These are phyloP conservation scores for Halotydeus destructor DNA, from an alignment of 1,140 invertebrate genomes.

Conservation along the genomic window DNA sequence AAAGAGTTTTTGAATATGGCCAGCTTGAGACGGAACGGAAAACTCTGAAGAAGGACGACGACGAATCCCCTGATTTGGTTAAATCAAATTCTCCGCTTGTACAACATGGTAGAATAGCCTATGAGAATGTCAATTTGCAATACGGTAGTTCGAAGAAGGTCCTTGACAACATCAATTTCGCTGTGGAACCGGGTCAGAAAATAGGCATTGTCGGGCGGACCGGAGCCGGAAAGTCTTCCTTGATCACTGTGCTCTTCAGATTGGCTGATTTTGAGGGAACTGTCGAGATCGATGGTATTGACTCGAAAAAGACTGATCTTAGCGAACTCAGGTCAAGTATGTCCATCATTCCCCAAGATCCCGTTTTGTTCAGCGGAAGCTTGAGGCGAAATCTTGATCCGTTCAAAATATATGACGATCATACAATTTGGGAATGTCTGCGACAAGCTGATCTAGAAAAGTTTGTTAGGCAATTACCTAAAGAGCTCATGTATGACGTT, in stretches of 20 bases:
- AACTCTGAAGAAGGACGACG: constrained; percentile 6
- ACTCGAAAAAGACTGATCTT: constrained; percentile 15
- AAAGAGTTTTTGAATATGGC: too few relatives aligned
- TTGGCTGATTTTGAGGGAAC: constrained; percentile 29
- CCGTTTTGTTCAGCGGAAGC: constrained; percentile 39
- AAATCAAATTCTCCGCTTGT: too few relatives aligned
- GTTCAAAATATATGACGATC: not conserved
- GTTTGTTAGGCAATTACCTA: constrained; percentile 13
- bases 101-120: too few relatives aligned
- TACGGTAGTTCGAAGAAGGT: constrained; percentile 35
- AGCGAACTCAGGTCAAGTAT: constrained; percentile 28
- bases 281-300: constrained; percentile 3
- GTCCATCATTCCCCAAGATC: constrained; percentile 50
- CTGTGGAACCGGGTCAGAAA: constrained; percentile 30
- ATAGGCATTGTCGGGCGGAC: constrained; percentile 48
- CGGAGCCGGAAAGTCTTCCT: constrained; percentile 30
- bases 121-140: too few relatives aligned
- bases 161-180: constrained; percentile 20
- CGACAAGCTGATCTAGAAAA: constrained; percentile 17
- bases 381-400: constrained; percentile 39
- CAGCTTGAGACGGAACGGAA: too few relatives aligned
- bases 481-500: constrained; percentile 19
- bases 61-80: too few relatives aligned
- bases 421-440: constrained; percentile 19
- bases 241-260: constrained; percentile 12